These are phyloP conservation scores for Tromatobia lineatoria DNA, from an alignment of 2,888 invertebrate genomes.

Conservation along the genomic window DNA sequence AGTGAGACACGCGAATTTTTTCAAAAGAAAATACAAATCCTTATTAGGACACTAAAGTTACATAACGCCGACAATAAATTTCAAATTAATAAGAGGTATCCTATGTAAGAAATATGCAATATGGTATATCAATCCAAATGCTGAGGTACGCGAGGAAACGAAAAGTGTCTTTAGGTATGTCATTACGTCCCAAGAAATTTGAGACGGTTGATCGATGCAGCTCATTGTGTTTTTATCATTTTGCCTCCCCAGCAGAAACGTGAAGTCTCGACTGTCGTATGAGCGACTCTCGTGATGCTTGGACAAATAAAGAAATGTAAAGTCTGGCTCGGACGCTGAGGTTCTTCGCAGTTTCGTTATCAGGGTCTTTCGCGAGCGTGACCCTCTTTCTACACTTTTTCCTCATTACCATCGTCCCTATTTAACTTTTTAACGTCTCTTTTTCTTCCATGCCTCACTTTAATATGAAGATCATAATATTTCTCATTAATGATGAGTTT, in stretches of 20 bases:
- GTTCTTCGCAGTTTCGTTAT: conserved; percentile 30
- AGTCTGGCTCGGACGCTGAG: conserved; percentile 71
- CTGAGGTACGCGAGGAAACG: neutral
- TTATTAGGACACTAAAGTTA: no score
- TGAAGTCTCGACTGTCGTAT: conserved; percentile 31
- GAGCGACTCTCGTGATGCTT: conserved; percentile 63
- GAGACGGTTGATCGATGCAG: conserved; percentile 30
- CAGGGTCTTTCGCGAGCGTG: conserved; percentile 45
- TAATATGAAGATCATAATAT: neutral
- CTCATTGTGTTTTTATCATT: conserved; percentile 43
- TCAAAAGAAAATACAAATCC: no score
- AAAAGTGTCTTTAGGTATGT: neutral
- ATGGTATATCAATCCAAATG: conserved; percentile 9
- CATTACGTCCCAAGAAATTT: conserved; percentile 23
- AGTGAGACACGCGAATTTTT: no score
- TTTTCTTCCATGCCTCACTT: neutral
- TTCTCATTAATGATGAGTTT: conserved; percentile 22
- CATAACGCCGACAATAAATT: neutral
- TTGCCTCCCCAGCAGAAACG: conserved; percentile 19
- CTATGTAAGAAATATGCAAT: neutral
- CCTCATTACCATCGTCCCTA: conserved; percentile 24
- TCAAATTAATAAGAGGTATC: neutral
- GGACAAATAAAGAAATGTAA: conserved; percentile 75
- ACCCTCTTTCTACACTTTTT: conserved; percentile 43
- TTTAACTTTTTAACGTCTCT: conserved; percentile 9